Evolutionary conservation across 2,888 invertebrate genomes (phyloP).

Genomic region (Limnephilus rhombicus): DNA sequence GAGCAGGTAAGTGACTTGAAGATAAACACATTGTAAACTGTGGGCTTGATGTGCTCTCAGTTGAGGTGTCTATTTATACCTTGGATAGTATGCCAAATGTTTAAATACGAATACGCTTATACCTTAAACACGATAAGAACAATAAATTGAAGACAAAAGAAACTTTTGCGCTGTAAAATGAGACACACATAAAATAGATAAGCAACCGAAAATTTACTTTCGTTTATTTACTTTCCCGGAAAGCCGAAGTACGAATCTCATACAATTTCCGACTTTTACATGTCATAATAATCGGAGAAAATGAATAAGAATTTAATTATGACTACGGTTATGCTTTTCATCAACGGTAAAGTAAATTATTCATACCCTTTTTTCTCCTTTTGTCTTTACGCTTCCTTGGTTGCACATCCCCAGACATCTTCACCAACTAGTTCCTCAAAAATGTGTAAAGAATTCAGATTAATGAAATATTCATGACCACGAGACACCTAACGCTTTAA

Average conservation of each 20-base stretch:
- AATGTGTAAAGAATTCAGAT: constrained; percentile 40
- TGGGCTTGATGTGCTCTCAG: constrained; percentile 50
- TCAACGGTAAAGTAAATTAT: not conserved
- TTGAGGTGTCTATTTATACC: constrained; percentile 61
- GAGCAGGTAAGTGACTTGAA: constrained; percentile 32
- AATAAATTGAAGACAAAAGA: not conserved
- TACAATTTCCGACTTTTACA: not conserved
- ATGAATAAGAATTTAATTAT: not conserved
- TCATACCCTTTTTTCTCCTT: constrained; percentile 87
- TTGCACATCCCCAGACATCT: constrained; percentile 90
- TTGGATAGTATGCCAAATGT: constrained; percentile 59
- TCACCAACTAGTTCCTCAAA: constrained; percentile 42
- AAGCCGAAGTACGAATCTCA: not conserved
- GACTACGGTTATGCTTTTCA: not conserved
- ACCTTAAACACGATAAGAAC: constrained; percentile 45
- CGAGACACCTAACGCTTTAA: constrained; percentile 34
- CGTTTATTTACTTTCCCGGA: not conserved
- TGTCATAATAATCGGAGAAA: not conserved
- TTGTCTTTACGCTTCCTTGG: constrained; percentile 92
- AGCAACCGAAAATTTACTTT: not conserved
- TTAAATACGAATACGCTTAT: constrained; percentile 30
- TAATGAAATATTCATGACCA: constrained; percentile 54
- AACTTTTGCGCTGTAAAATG: constrained; percentile 21
- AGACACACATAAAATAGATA: not conserved
- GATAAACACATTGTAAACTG: constrained; percentile 56